A percentile compares a stretch with the other conserved stretches of the same genome.
phyloP scores from a whole-genome alignment of 2,797 vertebrate genomes.

The Rhinophrynus dorsalis region DNA sequence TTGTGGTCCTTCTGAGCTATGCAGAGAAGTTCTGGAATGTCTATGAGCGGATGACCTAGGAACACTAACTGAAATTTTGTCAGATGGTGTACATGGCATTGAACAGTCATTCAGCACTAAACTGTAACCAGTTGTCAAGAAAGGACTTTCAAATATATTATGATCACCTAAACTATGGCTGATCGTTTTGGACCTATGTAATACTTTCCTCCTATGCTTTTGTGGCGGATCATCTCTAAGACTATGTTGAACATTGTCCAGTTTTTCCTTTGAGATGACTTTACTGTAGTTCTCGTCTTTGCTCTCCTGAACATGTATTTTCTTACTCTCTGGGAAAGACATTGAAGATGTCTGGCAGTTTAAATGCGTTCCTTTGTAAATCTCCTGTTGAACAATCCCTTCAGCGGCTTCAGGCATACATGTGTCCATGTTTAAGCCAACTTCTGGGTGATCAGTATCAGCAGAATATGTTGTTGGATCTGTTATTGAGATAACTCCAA shows the following conservation, averaged over 20 bases:
- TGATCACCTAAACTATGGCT: constrained; percentile 5
- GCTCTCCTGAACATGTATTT: neutral
- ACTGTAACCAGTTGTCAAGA: neutral
- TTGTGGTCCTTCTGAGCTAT: neutral
- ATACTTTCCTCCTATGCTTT: constrained; percentile 14
- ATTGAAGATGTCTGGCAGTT: neutral
- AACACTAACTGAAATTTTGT: neutral
- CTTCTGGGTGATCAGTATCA: neutral
- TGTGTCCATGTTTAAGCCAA: neutral
- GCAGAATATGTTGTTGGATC: neutral
- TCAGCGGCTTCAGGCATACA: too few species aligned
- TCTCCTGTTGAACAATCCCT: neutral
- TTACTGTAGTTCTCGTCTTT: neutral
- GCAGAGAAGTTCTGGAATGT: neutral
- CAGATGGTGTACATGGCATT: neutral
- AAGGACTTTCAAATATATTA: neutral
- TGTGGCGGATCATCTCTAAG: constrained; percentile 1
- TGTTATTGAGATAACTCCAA: neutral
- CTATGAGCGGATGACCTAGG: neutral
- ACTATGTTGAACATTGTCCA: neutral
- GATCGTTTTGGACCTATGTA: constrained; percentile 33
- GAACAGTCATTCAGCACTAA: neutral
- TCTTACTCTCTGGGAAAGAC: neutral
- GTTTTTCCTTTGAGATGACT: neutral
- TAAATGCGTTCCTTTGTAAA: neutral